These are phyloP conservation scores for Girardia tigrina DNA, from an alignment of 2,888 invertebrate genomes.

Conservation along the genomic window DNA sequence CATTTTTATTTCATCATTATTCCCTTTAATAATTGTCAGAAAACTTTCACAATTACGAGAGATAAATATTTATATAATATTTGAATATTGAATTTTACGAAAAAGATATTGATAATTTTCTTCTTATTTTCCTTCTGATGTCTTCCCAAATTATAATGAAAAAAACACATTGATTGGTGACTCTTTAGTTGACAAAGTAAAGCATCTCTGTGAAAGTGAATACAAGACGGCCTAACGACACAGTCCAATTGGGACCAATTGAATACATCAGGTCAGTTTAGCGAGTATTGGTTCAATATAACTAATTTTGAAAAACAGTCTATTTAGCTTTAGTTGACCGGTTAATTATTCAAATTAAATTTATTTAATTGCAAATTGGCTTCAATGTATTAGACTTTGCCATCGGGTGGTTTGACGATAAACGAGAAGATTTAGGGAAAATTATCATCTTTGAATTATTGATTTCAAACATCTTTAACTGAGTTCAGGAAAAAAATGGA, in stretches of 20 bases:
- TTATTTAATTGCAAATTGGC: slow-evolving; percentile 13
- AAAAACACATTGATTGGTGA: slow-evolving; percentile 7
- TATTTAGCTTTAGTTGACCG: slow-evolving; percentile 10
- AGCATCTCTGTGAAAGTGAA: background rate
- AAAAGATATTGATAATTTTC: slow-evolving; percentile 19
- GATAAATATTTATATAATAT: too few relatives aligned
- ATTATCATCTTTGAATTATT: slow-evolving; percentile 18
- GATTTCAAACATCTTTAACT: slow-evolving; percentile 13
- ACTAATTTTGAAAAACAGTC: background rate
- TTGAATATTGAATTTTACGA: too few relatives aligned
- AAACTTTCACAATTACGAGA: too few relatives aligned
- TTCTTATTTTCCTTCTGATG: background rate
- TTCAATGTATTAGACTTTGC: slow-evolving; percentile 5
- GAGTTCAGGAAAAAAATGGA: background rate
- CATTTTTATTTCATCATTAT: too few relatives aligned
- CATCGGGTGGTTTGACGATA: background rate
- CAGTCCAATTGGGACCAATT: slow-evolving; percentile 11
- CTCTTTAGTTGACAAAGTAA: slow-evolving; percentile 5
- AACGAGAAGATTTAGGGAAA: slow-evolving; percentile 13
- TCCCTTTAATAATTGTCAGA: too few relatives aligned
- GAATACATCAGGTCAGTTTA: background rate
- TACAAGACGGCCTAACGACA: background rate
- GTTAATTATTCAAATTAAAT: slow-evolving; percentile 23
- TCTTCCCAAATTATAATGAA: background rate
- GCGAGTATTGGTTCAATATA: slow-evolving; percentile 2